Evolutionary conservation across 2,797 vertebrate genomes (phyloP), one percentile per base, ranked within the genome.

Genomic region (Pristis pectinata): DNA sequence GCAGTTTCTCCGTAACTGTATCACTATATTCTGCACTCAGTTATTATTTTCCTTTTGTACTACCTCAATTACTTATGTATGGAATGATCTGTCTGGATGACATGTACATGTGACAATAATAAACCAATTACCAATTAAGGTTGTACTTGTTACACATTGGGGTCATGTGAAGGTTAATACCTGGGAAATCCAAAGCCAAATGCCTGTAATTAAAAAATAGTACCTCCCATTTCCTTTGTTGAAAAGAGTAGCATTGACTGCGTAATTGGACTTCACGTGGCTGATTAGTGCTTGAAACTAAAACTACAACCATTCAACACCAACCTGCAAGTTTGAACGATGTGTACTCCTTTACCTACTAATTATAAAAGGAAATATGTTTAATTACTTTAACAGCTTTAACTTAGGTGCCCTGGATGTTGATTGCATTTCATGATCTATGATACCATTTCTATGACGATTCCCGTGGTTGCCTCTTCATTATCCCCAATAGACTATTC

Each of bases 351-450:
- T 83, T 59, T 87, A 34, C 13, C 83, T 17, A 59, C 53, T 87
- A 56, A 87, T n/a, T 87, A 30, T 49, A 17, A 87, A 87, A 59
- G 30, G 27, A 87, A 83, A n/a, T 11, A 87, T 34, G 4, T 27
- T 87, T 87, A 34, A 87, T 87, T n/a, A 87, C 56, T 59, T 87
- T 87, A 87, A 87, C 83, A 56, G 53, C 8, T 59, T 87, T 59
- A 87, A 87, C 87, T 59, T 34, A 87, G 83, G 13, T 87, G 53
- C 56, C 83, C 83, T 87, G 53, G 49, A 34, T 59, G 83, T 87
- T 87, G 83, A 87, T 87, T 87, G 53, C 53, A 34, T 87, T 2
- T 44, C 41, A 24, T 49, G 19, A 59, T 87, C 1, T 34, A 87
- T 56, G 83, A 3, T 59, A 59, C 11, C 13, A 34, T 30, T 53